Evolutionary conservation across 2,888 invertebrate species (phyloP).

Genomic region (Tiliacea citrago): DNA sequence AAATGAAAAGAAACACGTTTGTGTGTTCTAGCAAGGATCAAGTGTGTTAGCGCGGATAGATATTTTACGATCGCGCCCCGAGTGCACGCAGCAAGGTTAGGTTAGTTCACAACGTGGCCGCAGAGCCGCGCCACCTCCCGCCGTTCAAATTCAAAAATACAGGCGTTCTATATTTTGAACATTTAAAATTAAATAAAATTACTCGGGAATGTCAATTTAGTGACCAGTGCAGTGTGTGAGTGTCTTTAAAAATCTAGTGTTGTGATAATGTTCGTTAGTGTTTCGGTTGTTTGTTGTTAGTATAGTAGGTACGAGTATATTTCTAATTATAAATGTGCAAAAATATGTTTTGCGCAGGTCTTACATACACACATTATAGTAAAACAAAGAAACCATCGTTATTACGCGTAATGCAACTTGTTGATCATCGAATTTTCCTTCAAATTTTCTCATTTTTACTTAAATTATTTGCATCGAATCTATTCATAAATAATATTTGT

Average conservation of each 20-base stretch:
- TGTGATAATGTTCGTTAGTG: conserved; percentile 22
- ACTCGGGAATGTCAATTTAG: conserved; percentile 5
- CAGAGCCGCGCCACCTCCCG: conserved; percentile 85
- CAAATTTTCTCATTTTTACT: background rate
- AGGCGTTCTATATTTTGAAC: conserved; percentile 43
- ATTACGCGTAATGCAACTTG: conserved; percentile 71
- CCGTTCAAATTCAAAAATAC: conserved; percentile 70
- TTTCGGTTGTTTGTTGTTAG: conserved; percentile 11
- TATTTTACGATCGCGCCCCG: conserved; percentile 79
- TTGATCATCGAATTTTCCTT: conserved; percentile 59
- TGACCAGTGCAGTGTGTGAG: conserved; percentile 46
- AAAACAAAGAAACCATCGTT: background rate
- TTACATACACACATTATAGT: background rate
- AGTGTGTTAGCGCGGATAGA: conserved; percentile 73
- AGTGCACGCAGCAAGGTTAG: conserved; percentile 86
- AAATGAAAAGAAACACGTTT: conserved; percentile 62
- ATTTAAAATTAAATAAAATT: conserved; percentile 38
- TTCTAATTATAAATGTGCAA: conserved; percentile 8
- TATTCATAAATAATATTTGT: conserved; percentile 33
- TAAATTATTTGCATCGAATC: background rate
- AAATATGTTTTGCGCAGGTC: background rate
- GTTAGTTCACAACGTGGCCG: conserved; percentile 89
- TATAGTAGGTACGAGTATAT: background rate
- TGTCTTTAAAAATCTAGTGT: conserved; percentile 27
- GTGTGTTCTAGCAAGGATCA: conserved; percentile 76